A percentile compares a stretch with the other conserved stretches of the same genome.
phyloP scores from a whole-genome alignment of 30 jellyfish, hydroid and myxozoan genomes.

The Mastigias papua region DNA sequence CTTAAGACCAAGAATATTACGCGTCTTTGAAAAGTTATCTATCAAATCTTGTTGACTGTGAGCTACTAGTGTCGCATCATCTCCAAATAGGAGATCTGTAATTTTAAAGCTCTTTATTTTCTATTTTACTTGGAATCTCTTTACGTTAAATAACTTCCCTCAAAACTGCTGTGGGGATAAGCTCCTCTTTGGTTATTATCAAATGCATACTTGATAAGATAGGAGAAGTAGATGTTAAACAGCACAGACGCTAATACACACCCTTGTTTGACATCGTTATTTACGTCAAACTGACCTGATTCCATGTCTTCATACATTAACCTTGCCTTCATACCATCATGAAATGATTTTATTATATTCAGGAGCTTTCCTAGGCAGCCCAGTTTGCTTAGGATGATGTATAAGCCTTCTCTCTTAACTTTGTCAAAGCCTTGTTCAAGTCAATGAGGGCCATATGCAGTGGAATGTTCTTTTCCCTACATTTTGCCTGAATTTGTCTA shows the following conservation, averaged over 20 bases:
- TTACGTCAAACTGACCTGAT: constrained; percentile 6
- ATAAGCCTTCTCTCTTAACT: constrained; percentile 33
- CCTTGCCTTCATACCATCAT: constrained; percentile 41
- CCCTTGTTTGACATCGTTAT: constrained; percentile 32
- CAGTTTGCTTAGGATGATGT: background rate
- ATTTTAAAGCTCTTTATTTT: background rate
- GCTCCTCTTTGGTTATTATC: background rate
- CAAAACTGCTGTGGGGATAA: constrained; percentile 9
- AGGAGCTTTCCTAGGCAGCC: constrained; percentile 23
- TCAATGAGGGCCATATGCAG: constrained; percentile 33
- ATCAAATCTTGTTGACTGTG: constrained; percentile 2
- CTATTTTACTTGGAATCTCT: background rate
- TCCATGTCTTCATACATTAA: background rate
- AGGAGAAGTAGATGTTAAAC: constrained; percentile 24
- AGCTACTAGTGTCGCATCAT: constrained; percentile 27
- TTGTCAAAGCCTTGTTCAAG: constrained; percentile 35
- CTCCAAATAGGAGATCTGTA: background rate
- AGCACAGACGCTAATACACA: constrained; percentile 37
- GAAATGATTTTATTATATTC: constrained; percentile 8
- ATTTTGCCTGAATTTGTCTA: constrained; percentile 47
- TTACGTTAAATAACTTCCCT: constrained; percentile 29
- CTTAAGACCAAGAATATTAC: constrained; percentile 18
- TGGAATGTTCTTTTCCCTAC: constrained; percentile 9
- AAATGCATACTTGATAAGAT: constrained; percentile 14
- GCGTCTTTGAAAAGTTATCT: constrained; percentile 5